Base-by-base conservation (phyloP, 2,888 invertebrate species). In the Matsumyia berberina region DNA sequence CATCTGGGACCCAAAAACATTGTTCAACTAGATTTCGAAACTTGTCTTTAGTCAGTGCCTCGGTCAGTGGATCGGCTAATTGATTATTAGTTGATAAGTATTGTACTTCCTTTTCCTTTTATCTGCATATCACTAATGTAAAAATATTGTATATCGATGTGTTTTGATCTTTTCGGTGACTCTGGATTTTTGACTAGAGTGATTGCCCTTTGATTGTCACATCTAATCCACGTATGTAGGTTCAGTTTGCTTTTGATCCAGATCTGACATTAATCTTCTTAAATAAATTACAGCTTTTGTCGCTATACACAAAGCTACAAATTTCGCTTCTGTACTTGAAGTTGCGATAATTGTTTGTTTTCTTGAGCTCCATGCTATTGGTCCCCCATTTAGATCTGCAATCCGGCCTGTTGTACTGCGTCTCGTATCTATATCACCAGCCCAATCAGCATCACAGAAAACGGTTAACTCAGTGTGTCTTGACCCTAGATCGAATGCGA, bases 131-230 rank as follows among this genome's bases (percentile, higher is more conserved):
- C n/a, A n/a, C n/a, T n/a, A n/a, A n/a, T n/a, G n/a, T n/a, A n/a
- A n/a, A 55, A 70, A 57, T 49, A 70, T 55, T 74, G 74, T 12
- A 49, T 57, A 24, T 69, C 69, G n/a, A 79, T 79, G 11, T 79
- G 66, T 35, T 78, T 53, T 17, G 78, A 70, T 29, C 70, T 69
- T 15, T 79, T 79, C 17, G 79, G 64, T 51, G 62, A 39, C 8
- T 72, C 72, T 29, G 73, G 73, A 80, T 33, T 80, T 35, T 73
- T 72, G n/a, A 78, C 70, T 11, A 78, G n/a, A 19, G 78, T 70
- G 24, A 70, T 78, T 29, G 70, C 70, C 46, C 51, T 24, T 69
- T 77, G 77, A n/a, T 77, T 77, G 60, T 69, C 69, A 8, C 60
- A 77, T 42, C 24, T 39, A 9, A 77, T 39, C 24, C 29, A 29